Evolutionary conservation across 2,113 vertebrate genomes (phyloP), one percentile per base, ranked within the genome.

Genomic region (Struthio camelus): DNA sequence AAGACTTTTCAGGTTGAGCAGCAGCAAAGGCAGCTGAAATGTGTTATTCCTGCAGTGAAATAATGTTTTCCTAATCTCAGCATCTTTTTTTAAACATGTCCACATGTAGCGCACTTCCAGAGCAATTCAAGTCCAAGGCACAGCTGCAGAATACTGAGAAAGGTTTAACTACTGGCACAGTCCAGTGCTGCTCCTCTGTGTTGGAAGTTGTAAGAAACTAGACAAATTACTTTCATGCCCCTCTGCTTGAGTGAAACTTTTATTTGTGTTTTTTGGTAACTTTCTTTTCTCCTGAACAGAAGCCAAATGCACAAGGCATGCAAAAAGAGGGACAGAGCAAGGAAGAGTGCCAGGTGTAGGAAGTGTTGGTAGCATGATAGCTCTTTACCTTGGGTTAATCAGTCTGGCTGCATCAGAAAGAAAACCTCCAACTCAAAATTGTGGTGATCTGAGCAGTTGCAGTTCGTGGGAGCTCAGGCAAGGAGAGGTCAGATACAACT

Each of bases 31-130:
- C 96, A 97, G 89, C 93, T 91, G 97, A 97, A 95, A 95, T 94
- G 92, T 83, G 80, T 96, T 97, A 78, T 78, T 97, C 76, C 91
- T 85, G 81, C 17, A 82, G 80, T 85, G 95, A 96, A 97, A 96
- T 94, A 81, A 95, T 92, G 85, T 95, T 97, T 97, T 95, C 95
- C 96, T 96, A 96, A 96, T 97, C 91, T 97, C 96, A 70, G 96
- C 79, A 96, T 97, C 96, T 96, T 93, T 87, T 79, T 93, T 77
- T 87, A 96, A 93, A 95, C 87, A 54, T 93, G 91, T 96, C 83
- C 94, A 92, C 95, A 97, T 97, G 91, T 25, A 90, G 67, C 6
- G 18, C 42, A 24, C 86, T 96, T 96, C 85, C 91, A 97, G 92
- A 76, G 56, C 77, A n/a, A 62, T 54, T 50, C 72, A 6, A 70